Evolutionary conservation across 2,113 vertebrate genomes (phyloP).

Genomic region (Salminus brasiliensis): DNA sequence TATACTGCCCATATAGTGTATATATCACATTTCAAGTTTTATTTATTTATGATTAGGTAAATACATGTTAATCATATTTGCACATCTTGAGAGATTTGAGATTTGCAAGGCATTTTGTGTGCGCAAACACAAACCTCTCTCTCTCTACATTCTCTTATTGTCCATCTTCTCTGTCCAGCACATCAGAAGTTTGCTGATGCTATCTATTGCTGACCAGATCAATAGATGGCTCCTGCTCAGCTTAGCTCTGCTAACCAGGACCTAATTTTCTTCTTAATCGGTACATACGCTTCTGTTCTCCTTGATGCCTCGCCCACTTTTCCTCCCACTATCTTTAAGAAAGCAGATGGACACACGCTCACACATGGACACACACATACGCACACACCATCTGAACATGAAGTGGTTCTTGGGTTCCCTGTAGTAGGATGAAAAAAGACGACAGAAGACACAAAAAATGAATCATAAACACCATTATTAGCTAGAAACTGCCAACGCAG

Average conservation of each 20-base stretch:
- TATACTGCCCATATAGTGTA: no score
- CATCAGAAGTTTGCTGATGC: neutral
- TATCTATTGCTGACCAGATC: neutral
- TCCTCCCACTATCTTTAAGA: neutral
- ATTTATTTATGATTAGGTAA: no score
- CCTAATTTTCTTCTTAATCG: neutral
- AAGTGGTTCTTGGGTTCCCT: neutral
- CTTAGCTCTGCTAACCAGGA: neutral
- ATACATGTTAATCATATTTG: no score
- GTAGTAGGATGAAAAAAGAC: no score
- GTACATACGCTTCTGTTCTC: neutral
- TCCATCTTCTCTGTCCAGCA: neutral
- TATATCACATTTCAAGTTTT: no score
- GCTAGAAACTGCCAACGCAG: no score
- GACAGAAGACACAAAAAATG: no score
- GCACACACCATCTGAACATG: neutral
- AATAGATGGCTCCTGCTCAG: slow-evolving; percentile 9
- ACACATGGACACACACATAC: slow-evolving; percentile 2
- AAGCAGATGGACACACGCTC: slow-evolving; percentile 16
- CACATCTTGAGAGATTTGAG: no score
- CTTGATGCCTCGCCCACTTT: neutral
- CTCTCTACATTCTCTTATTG: neutral
- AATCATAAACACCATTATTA: no score
- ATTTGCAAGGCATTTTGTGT: no score
- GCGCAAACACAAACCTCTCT: no score